Evolutionary conservation across 1,140 invertebrate genomes (phyloP).

Genomic region (Gerris buenoi): DNA sequence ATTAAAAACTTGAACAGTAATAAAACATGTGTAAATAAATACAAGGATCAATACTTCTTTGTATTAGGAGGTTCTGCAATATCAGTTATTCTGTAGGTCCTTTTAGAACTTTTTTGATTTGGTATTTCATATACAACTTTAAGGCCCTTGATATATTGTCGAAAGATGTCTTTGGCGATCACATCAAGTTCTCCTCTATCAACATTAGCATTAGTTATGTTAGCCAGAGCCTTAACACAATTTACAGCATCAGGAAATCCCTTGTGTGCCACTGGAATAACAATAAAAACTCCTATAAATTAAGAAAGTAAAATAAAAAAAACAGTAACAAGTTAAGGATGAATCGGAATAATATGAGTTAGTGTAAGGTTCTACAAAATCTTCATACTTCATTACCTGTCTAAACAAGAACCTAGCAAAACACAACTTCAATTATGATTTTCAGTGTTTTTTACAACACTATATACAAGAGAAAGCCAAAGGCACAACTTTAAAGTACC

Average conservation of each 20-base stretch:
- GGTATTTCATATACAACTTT: slow-evolving; percentile 36
- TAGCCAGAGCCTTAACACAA: slow-evolving; percentile 9
- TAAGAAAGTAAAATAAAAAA: slow-evolving; percentile 4
- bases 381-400: too few species aligned
- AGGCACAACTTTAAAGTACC: too few species aligned
- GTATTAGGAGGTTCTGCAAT: not conserved
- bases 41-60: not conserved
- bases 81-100: slow-evolving; percentile 35
- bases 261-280: slow-evolving; percentile 43
- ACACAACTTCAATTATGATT: too few species aligned
- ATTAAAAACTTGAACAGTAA: too few species aligned
- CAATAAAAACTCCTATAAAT: too few species aligned
- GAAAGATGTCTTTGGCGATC: slow-evolving; percentile 9
- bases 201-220: not conserved
- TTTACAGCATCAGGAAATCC: slow-evolving; percentile 38
- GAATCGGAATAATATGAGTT: too few species aligned
- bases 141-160: slow-evolving; percentile 22
- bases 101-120: slow-evolving; percentile 26
- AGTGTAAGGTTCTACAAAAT: too few species aligned
- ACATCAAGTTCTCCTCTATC: not conserved
- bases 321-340: not conserved
- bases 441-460: too few species aligned
- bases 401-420: too few species aligned
- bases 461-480: too few species aligned
- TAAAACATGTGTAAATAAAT: not conserved